phyloP scores from a whole-genome alignment of 2,888 invertebrate genomes.

The Erebia aethiops region DNA sequence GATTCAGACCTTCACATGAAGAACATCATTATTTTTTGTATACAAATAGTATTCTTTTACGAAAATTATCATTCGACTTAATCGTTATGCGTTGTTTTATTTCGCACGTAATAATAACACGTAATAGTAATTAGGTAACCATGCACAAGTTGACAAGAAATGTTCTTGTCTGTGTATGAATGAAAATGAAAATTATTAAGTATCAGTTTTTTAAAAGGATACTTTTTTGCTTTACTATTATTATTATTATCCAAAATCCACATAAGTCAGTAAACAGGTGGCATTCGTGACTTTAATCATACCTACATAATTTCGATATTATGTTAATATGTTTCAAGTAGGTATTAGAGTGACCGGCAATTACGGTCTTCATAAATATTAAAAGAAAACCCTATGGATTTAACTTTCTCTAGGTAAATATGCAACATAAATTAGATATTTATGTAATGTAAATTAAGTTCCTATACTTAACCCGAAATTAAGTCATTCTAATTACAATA shows the following conservation, averaged over 20 bases:
- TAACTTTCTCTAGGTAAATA: constrained; percentile 61
- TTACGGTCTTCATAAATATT: constrained; percentile 69
- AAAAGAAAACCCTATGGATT: constrained; percentile 68
- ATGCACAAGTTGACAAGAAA: no score
- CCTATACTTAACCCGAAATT: constrained; percentile 20
- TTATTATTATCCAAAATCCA: no score
- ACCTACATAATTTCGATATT: constrained; percentile 10
- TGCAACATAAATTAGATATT: constrained; percentile 55
- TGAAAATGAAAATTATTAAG: no score
- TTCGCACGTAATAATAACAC: background rate
- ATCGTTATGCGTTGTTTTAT: background rate
- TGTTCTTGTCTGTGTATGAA: no score
- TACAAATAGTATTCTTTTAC: background rate
- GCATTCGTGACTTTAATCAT: no score
- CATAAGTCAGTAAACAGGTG: no score
- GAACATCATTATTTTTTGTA: no score
- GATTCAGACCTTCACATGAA: no score
- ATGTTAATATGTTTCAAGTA: constrained; percentile 14
- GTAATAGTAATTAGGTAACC: no score
- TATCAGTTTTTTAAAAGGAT: no score
- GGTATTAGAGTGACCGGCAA: constrained; percentile 11
- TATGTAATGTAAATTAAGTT: constrained; percentile 46
- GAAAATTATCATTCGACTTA: background rate
- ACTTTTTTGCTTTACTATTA: no score
- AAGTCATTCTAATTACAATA: constrained; percentile 20